Conservation (phyloP, 2,888 invertebrate species). For the Itoplectis maculator region DNA sequence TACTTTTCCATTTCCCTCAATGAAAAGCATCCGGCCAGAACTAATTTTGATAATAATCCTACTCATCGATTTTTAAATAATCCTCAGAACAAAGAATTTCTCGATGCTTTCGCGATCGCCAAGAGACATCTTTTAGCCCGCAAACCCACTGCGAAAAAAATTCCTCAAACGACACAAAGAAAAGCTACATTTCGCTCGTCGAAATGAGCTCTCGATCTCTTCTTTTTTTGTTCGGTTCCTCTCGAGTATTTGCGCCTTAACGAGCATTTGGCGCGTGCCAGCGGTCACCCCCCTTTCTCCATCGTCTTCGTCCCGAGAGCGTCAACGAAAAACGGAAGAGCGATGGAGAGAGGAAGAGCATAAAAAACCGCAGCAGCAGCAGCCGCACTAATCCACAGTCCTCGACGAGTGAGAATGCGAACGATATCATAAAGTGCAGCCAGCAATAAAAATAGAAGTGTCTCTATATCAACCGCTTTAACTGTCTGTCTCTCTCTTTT, state of each 20-base stretch:
- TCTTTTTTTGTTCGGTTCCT: conserved; percentile 3
- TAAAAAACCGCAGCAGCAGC: conserved; percentile 38
- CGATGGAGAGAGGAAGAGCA: conserved; percentile 32
- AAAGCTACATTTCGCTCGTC: not conserved
- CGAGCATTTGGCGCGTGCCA: conserved; percentile 74
- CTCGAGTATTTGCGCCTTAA: conserved; percentile 65
- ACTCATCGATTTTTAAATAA: not conserved
- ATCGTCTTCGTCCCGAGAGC: conserved; percentile 18
- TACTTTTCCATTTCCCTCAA: not conserved
- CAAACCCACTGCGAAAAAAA: not conserved
- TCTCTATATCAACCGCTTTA: not conserved
- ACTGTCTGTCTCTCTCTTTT: too few species aligned
- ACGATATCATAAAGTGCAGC: conserved; percentile 43
- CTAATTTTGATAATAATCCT: not conserved
- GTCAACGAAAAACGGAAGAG: conserved; percentile 44
- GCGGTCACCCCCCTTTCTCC: conserved; percentile 53
- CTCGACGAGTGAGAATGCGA: conserved; percentile 66
- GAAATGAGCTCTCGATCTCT: not conserved
- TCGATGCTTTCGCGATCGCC: not conserved
- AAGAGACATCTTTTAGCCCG: not conserved
- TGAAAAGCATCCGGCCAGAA: not conserved
- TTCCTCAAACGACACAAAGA: conserved; percentile 3
- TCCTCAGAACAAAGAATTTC: not conserved
- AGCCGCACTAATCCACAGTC: conserved; percentile 55
- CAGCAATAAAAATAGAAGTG: conserved; percentile 42